phyloP scores from a whole-genome alignment of 2,888 invertebrate genomes.

The Tineola bisselliella region DNA sequence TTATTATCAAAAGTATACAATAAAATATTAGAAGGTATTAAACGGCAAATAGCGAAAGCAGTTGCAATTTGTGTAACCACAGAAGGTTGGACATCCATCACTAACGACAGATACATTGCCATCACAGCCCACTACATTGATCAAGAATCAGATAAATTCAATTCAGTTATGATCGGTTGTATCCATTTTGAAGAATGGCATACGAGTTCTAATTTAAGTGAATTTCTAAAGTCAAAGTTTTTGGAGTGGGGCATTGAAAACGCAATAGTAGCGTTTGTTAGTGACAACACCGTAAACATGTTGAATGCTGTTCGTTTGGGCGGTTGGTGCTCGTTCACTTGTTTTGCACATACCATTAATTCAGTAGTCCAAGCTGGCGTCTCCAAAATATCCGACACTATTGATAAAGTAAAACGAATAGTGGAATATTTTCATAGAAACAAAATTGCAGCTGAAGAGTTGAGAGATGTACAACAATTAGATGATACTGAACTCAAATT shows the following conservation, averaged over 20 bases:
- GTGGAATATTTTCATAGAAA: conserved; percentile 21
- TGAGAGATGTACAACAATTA: conserved; percentile 19
- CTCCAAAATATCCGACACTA: neutral
- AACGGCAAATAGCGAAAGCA: conserved; percentile 15
- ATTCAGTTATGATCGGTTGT: conserved; percentile 7
- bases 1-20: conserved; percentile 10
- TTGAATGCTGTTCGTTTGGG: conserved; percentile 18
- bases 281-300: conserved; percentile 21
- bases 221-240: conserved; percentile 14
- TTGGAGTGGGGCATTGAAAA: conserved; percentile 14
- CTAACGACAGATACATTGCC: conserved; percentile 12
- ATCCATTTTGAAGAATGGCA: conserved; percentile 7
- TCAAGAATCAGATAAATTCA: neutral
- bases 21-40: neutral
- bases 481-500: conserved; percentile 19
- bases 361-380: conserved; percentile 15
- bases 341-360: conserved; percentile 21
- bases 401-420: conserved; percentile 15
- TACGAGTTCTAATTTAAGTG: conserved; percentile 10
- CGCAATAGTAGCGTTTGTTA: conserved; percentile 15
- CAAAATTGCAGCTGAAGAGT: conserved; percentile 15
- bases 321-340: conserved; percentile 18
- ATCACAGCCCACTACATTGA: conserved; percentile 14
- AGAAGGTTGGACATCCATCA: conserved; percentile 16
- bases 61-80: conserved; percentile 17